phyloP scores from a whole-genome alignment of 2,113 vertebrate species.

The Riparia riparia region DNA sequence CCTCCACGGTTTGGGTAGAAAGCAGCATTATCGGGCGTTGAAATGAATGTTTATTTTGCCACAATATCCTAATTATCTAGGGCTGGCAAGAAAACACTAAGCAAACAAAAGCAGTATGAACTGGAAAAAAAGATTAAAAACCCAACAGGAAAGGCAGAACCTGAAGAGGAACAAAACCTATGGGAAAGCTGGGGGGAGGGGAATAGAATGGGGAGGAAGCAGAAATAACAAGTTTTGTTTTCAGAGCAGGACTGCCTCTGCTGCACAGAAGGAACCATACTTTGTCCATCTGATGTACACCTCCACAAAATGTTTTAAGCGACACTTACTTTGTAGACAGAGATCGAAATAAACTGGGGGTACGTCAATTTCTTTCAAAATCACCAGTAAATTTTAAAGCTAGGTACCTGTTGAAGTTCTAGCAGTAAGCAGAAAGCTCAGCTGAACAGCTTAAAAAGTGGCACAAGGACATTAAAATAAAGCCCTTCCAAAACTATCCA shows the following conservation, averaged over 20 bases:
- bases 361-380: not conserved
- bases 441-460: not conserved
- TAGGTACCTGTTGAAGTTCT: constrained; percentile 18
- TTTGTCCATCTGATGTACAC: not conserved
- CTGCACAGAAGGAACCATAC: not conserved
- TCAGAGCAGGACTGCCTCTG: not conserved
- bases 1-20: not conserved
- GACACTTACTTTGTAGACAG: not conserved
- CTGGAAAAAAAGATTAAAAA: constrained; percentile 29
- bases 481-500: not conserved
- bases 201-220: not conserved
- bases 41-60: not conserved
- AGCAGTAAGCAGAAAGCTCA: not conserved
- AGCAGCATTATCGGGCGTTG: not conserved
- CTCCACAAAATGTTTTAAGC: not conserved
- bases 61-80: constrained; percentile 10
- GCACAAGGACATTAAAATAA: not conserved
- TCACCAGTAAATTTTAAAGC: not conserved
- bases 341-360: not conserved
- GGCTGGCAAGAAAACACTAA: constrained; percentile 18
- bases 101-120: constrained; percentile 18
- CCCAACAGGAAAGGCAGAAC: not conserved
- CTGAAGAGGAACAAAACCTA: not conserved
- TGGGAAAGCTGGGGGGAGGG: not conserved
- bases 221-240: not conserved